A percentile compares a stretch with the other conserved stretches of the same genome.
These are phyloP conservation scores for Neuroterus valhalla DNA, from an alignment of 1,140 invertebrate species.

Conservation along the genomic window DNA sequence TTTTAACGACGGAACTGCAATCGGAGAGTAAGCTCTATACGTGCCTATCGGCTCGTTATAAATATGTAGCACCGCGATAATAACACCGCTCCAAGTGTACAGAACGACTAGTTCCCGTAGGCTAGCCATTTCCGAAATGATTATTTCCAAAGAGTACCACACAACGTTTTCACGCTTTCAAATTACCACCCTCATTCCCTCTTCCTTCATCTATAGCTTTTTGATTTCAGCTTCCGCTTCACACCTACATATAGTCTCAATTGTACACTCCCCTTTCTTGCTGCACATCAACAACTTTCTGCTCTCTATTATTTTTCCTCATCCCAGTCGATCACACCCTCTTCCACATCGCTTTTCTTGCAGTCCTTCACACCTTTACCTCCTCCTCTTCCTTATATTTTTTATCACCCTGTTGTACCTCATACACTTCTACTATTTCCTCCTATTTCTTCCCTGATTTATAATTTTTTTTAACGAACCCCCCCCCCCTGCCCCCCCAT, in stretches of 20 bases:
- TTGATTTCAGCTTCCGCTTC: not conserved
- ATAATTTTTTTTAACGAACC: too few relatives aligned
- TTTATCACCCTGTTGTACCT: too few relatives aligned
- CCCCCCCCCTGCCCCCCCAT: too few relatives aligned
- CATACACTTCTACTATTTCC: too few relatives aligned
- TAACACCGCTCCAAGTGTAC: conserved; percentile 30
- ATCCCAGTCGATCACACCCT: too few relatives aligned
- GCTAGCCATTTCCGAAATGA: conserved; percentile 50
- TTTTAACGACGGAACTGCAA: conserved; percentile 35
- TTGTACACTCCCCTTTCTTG: not conserved
- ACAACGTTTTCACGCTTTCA: conserved; percentile 46
- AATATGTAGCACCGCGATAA: conserved; percentile 33
- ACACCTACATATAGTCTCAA: not conserved
- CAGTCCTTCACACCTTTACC: too few relatives aligned
- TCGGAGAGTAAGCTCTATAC: conserved; percentile 36
- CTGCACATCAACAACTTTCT: too few relatives aligned
- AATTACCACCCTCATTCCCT: conserved; percentile 34
- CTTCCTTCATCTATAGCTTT: not conserved
- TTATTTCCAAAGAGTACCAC: conserved; percentile 46
- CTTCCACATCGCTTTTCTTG: too few relatives aligned
- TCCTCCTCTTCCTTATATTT: too few relatives aligned
- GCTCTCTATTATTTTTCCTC: too few relatives aligned
- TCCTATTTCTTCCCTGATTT: too few relatives aligned
- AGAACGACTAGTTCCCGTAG: conserved; percentile 38
- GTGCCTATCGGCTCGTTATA: conserved; percentile 1